Evolutionary conservation across 2,113 vertebrate genomes (phyloP).

Genomic region (Amphilophus citrinellus): DNA sequence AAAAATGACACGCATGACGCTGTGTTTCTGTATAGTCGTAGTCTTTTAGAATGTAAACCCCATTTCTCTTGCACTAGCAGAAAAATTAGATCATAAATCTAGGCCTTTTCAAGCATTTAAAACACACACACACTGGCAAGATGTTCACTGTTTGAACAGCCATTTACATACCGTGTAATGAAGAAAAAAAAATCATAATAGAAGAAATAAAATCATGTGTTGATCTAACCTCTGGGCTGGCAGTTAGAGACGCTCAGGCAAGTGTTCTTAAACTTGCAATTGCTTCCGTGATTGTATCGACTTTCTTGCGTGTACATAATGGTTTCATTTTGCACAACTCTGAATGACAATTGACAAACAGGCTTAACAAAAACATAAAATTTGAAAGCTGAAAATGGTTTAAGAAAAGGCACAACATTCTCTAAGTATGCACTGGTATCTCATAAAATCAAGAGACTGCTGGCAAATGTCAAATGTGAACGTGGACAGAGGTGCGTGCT

Average conservation of each 20-base stretch:
- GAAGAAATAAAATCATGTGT: background rate
- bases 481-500: background rate
- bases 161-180: background rate
- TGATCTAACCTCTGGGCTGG: background rate
- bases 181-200: background rate
- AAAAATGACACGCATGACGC: slow-evolving; percentile 30
- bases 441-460: background rate
- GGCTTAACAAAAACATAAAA: background rate
- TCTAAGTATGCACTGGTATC: background rate
- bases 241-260: background rate
- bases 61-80: slow-evolving; percentile 8
- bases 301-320: background rate
- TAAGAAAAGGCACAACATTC: slow-evolving; percentile 11
- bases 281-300: background rate
- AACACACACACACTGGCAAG: slow-evolving; percentile 2
- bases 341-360: background rate
- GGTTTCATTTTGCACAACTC: slow-evolving; percentile 12
- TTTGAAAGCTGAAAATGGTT: slow-evolving; percentile 24
- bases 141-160: background rate
- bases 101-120: background rate
- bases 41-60: slow-evolving; percentile 22
- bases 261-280: background rate
- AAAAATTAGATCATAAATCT: background rate
- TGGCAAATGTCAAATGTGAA: background rate
- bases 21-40: slow-evolving; percentile 11